Conservation (phyloP, 2,797 vertebrate species). For the Buceros bicornis region DNA sequence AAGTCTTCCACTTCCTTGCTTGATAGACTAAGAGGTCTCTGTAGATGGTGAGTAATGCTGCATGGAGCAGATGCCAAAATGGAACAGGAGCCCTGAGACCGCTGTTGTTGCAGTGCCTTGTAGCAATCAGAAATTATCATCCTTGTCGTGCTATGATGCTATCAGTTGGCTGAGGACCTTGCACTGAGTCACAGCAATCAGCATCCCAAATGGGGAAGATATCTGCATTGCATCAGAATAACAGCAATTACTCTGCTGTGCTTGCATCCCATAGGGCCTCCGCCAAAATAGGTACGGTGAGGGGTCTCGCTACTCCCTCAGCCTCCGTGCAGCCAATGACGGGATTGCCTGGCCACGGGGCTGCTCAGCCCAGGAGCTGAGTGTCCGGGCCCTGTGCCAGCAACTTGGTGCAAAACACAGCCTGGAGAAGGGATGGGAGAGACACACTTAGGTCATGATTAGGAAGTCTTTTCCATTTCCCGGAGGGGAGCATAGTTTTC, state of each 20-base stretch:
- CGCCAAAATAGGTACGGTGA: accelerated
- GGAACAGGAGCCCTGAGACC: conserved; percentile 19
- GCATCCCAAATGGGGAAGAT: neutral
- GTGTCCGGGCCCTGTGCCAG: neutral
- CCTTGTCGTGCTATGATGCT: neutral
- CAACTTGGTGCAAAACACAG: neutral
- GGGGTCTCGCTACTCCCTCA: neutral
- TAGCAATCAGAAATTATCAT: neutral
- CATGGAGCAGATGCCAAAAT: conserved; percentile 6
- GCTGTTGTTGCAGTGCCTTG: conserved; percentile 18
- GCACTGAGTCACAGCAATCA: conserved; percentile 7
- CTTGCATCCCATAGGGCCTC: neutral
- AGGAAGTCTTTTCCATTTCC: neutral
- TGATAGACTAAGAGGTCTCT: conserved; percentile 14
- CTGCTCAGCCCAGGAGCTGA: neutral
- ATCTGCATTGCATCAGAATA: neutral
- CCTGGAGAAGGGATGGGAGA: neutral
- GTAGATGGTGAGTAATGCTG: conserved; percentile 57
- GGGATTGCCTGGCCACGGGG: neutral
- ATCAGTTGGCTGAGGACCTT: conserved; percentile 36
- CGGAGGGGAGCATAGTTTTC: neutral
- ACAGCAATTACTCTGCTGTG: neutral
- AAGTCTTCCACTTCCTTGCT: conserved; percentile 30
- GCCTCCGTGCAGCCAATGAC: too few species aligned
- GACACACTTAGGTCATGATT: too few species aligned